Conservation (phyloP, 2,797 vertebrate species). For the Acipenser ruthenus region DNA sequence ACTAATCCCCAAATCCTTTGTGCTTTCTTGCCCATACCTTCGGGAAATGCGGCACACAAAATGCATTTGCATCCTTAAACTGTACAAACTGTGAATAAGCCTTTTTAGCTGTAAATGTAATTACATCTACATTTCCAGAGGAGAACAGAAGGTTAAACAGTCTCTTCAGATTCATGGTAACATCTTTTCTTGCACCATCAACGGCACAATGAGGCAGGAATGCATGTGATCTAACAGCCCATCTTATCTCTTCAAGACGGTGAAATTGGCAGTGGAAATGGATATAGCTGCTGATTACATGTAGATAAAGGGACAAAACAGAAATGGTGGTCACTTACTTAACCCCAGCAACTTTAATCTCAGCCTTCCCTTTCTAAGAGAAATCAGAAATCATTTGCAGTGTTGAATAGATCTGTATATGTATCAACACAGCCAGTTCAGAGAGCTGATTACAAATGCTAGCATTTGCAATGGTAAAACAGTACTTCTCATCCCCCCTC, state of each 20-base stretch:
- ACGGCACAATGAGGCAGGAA: slow-evolving; percentile 60
- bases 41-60: slow-evolving; percentile 73
- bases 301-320: slow-evolving; percentile 56
- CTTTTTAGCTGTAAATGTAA: slow-evolving; percentile 97
- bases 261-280: slow-evolving; percentile 64
- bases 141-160: slow-evolving; percentile 78
- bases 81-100: slow-evolving; percentile 82
- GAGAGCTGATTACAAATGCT: no score
- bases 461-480: no score
- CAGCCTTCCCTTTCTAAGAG: slow-evolving; percentile 20
- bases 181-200: slow-evolving; percentile 44
- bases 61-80: slow-evolving; percentile 93
- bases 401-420: neutral
- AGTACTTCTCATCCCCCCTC: no score
- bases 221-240: slow-evolving; percentile 54
- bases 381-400: neutral
- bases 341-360: slow-evolving; percentile 29
- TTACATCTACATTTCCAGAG: slow-evolving; percentile 87
- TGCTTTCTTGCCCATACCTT: slow-evolving; percentile 82
- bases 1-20: slow-evolving; percentile 89
- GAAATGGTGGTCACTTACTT: slow-evolving; percentile 37
- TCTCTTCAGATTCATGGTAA: slow-evolving; percentile 68
- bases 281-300: slow-evolving; percentile 60
- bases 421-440: no score
- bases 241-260: slow-evolving; percentile 62